phyloP scores from a whole-genome alignment of 2,888 invertebrate genomes.

The Flexamia atlantica region DNA sequence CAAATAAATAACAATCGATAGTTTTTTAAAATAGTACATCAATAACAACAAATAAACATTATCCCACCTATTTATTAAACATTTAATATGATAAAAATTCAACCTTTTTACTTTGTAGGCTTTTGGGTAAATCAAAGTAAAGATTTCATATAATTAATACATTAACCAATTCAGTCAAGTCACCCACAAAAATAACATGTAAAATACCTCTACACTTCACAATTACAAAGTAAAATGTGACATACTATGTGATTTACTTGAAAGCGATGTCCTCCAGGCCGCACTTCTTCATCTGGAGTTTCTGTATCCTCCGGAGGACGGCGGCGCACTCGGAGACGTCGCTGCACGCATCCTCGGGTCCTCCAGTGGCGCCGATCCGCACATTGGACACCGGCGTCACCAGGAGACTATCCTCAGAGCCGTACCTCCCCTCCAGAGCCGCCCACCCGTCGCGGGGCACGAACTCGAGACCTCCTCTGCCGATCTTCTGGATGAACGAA shows the following conservation, averaged over 20 bases:
- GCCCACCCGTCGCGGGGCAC: background rate
- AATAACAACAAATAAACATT: too few species aligned
- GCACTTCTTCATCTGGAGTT: background rate
- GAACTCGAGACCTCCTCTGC: background rate
- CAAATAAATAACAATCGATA: too few species aligned
- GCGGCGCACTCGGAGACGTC: background rate
- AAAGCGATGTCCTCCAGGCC: constrained; percentile 9
- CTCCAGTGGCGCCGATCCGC: background rate
- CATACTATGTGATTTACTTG: background rate
- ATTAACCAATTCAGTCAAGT: too few species aligned
- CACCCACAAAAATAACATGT: too few species aligned
- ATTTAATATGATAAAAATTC: too few species aligned
- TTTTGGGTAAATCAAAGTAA: too few species aligned
- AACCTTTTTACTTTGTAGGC: too few species aligned
- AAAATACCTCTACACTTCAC: too few species aligned
- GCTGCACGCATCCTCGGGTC: background rate
- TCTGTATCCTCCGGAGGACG: constrained; percentile 7
- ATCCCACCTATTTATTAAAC: too few species aligned
- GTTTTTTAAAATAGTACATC: too few species aligned
- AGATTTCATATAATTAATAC: too few species aligned
- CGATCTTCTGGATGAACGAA: background rate
- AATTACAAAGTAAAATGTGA: too few species aligned
- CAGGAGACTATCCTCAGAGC: background rate
- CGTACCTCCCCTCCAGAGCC: background rate
- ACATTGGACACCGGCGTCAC: background rate